Conservation (phyloP, 1,140 invertebrate genomes). For the Ridgeia piscesae region DNA sequence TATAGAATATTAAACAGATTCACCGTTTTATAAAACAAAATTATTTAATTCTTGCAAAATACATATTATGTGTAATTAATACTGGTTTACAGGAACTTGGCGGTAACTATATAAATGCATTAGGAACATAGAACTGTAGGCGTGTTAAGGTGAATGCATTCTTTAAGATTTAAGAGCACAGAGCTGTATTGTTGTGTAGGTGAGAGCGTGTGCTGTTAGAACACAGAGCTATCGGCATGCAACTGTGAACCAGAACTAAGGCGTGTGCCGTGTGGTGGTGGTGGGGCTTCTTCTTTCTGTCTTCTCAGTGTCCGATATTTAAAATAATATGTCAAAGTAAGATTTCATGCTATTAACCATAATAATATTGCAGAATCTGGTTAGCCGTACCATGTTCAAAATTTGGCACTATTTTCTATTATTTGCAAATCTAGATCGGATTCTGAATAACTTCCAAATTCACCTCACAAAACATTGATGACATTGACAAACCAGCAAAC, state of each 20-base stretch:
- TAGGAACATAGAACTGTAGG: too few species aligned
- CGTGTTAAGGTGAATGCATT: too few species aligned
- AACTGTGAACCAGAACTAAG: neutral
- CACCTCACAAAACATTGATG: neutral
- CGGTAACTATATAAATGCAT: neutral
- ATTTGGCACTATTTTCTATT: neutral
- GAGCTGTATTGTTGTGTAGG: too few species aligned
- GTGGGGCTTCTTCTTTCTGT: neutral
- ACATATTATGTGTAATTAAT: neutral
- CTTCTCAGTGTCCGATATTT: neutral
- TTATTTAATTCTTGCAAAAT: neutral
- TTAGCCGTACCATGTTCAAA: neutral
- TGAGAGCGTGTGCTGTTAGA: too few species aligned
- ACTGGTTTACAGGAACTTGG: neutral
- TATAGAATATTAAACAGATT: too few species aligned
- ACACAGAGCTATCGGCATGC: too few species aligned
- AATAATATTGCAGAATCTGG: neutral
- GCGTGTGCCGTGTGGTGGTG: neutral
- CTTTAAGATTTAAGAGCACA: too few species aligned
- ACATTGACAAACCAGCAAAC: neutral
- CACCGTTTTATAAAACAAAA: neutral
- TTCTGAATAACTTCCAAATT: neutral
- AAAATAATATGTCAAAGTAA: neutral
- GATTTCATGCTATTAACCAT: neutral
- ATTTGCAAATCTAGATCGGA: too few species aligned